Percentiles rank a stretch among this genome's conserved stretches.
Conservation (phyloP, 2,113 vertebrate species). For the Aegithalos caudatus region DNA sequence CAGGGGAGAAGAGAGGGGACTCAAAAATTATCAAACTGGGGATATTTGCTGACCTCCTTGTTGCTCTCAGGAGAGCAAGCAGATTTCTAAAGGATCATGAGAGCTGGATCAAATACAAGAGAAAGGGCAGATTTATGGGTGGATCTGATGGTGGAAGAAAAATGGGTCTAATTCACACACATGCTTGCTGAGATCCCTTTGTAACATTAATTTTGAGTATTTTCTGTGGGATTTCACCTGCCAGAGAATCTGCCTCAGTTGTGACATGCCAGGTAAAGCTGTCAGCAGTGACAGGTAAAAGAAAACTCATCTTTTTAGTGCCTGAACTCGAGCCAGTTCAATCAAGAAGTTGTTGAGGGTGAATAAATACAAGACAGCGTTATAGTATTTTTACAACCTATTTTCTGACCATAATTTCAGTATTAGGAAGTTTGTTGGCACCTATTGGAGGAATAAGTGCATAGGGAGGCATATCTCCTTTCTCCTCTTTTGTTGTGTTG, state of each 20-base stretch:
- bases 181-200: neutral
- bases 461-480: neutral
- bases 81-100: neutral
- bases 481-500: slow-evolving; percentile 14
- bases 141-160: neutral
- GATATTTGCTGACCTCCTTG: neutral
- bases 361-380: neutral
- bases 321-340: slow-evolving; percentile 6
- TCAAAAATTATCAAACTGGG: neutral
- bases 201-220: neutral
- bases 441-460: neutral
- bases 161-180: neutral
- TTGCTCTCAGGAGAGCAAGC: neutral
- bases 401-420: slow-evolving; percentile 28
- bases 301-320: slow-evolving; percentile 1
- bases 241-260: neutral
- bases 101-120: neutral
- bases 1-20: neutral
- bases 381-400: neutral
- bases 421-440: slow-evolving; percentile 29
- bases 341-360: neutral
- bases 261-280: neutral
- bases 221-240: neutral
- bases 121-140: neutral
- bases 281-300: neutral